phyloP scores from a whole-genome alignment of 2,113 vertebrate species.

The Neolamprologus sp. region DNA sequence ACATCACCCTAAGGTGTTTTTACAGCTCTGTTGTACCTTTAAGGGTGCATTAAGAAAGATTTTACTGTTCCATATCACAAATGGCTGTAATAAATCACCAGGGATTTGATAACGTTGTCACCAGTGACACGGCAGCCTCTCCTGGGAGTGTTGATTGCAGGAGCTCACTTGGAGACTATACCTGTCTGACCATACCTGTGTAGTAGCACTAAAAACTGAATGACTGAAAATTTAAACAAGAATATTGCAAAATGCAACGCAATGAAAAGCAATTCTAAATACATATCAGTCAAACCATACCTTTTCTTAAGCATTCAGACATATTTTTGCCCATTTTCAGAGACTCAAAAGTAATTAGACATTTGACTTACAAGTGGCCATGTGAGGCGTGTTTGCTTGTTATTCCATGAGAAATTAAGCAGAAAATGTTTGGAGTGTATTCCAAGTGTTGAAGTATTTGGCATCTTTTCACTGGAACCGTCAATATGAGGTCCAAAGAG shows the following conservation, averaged over 20 bases:
- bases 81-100: conserved; percentile 7
- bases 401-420: not conserved
- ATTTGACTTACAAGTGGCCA: not conserved
- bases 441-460: not conserved
- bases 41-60: conserved; percentile 27
- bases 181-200: not conserved
- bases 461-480: not conserved
- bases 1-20: conserved; percentile 24
- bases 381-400: not conserved
- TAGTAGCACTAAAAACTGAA: not conserved
- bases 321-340: not conserved
- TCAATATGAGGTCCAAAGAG: not conserved
- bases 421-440: not conserved
- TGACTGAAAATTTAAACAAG: not conserved
- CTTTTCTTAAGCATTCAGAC: not conserved
- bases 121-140: not conserved
- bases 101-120: conserved; percentile 28
- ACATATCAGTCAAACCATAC: not conserved
- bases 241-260: not conserved
- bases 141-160: not conserved
- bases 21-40: conserved; percentile 22
- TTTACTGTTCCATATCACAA: conserved; percentile 21
- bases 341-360: not conserved
- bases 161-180: not conserved
- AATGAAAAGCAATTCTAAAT: not conserved